Evolutionary conservation across 2,888 invertebrate species (phyloP).

Genomic region (Cephus spinipes): DNA sequence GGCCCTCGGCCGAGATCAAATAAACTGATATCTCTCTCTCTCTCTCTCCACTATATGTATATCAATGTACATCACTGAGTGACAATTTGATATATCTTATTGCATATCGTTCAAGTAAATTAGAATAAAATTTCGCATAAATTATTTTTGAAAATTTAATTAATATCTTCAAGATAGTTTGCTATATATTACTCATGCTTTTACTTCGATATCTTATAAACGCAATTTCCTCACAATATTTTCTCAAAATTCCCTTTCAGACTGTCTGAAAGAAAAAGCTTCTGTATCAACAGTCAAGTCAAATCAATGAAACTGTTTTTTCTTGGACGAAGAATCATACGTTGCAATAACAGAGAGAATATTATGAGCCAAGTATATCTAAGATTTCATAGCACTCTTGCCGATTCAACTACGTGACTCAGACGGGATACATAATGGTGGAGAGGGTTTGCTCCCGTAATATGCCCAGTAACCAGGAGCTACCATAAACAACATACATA

Average conservation of each 20-base stretch:
- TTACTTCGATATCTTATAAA: neutral
- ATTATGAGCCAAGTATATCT: neutral
- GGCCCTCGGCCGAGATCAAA: too few relatives aligned
- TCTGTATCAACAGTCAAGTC: neutral
- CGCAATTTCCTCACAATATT: neutral
- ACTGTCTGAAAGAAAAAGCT: neutral
- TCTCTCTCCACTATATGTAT: too few relatives aligned
- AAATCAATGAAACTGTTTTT: neutral
- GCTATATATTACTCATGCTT: neutral
- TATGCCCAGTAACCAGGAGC: neutral
- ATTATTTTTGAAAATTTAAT: neutral
- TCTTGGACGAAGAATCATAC: neutral
- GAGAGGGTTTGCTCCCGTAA: neutral
- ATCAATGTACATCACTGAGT: neutral
- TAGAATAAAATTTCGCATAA: neutral
- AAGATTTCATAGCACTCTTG: neutral
- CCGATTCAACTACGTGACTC: neutral
- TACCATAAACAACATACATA: neutral
- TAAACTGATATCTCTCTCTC: too few relatives aligned
- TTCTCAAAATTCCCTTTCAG: neutral
- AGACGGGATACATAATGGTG: neutral
- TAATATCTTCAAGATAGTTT: neutral
- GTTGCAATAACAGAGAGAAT: neutral
- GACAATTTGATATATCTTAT: neutral
- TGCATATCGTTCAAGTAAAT: neutral